These are phyloP conservation scores for Eptesicus fuscus DNA, from an alignment of 2,113 vertebrate genomes.

Conservation along the genomic window DNA sequence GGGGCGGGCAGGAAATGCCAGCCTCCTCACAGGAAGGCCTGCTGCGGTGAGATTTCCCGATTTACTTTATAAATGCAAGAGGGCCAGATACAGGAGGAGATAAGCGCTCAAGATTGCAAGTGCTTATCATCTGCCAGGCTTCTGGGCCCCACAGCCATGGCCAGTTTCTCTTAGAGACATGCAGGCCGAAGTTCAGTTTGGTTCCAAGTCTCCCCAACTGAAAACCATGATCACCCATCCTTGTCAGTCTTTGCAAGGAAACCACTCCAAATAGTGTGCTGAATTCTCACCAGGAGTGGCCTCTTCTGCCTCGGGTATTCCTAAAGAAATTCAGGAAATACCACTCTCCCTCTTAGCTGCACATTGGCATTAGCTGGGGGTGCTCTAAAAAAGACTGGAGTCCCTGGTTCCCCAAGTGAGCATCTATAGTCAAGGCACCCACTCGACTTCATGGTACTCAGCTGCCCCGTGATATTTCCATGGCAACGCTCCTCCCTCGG, in stretches of 20 bases:
- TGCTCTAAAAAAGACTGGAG: background rate
- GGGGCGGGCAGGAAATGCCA: constrained; percentile 73
- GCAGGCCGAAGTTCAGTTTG: constrained; percentile 40
- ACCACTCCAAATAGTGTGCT: background rate
- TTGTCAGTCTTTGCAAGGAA: background rate
- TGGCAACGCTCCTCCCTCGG: background rate
- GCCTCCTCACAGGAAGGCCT: constrained; percentile 76
- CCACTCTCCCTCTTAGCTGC: background rate
- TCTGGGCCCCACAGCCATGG: constrained; percentile 47
- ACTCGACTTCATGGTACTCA: background rate
- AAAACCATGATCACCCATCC: background rate
- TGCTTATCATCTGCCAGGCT: constrained; percentile 60
- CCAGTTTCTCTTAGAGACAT: background rate
- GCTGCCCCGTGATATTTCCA: background rate
- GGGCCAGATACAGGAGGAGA: constrained; percentile 68
- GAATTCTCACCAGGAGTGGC: background rate
- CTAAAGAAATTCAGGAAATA: background rate
- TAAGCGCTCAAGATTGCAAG: constrained; percentile 65
- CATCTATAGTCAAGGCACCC: background rate
- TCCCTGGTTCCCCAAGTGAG: background rate
- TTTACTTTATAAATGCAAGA: constrained; percentile 73
- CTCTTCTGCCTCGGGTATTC: background rate
- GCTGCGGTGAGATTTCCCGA: constrained; percentile 74
- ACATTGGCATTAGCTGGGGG: background rate
- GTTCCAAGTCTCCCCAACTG: background rate